phyloP scores from a whole-genome alignment of 1,140 invertebrate species.

The Lordiphosa mommai region DNA sequence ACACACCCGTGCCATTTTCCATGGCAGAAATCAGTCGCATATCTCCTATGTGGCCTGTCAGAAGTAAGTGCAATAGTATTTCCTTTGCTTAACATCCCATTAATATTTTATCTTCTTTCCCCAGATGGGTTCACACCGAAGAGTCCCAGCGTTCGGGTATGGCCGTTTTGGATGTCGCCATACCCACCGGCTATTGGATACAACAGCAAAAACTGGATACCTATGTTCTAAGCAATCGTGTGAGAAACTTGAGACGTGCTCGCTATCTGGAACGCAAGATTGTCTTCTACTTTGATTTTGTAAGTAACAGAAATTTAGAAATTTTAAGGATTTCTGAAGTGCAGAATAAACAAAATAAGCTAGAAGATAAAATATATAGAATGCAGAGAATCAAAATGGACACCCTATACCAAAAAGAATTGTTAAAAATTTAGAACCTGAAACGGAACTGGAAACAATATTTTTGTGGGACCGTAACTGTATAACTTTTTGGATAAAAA shows the following conservation, averaged over 20 bases:
- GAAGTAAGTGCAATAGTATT: constrained; percentile 81
- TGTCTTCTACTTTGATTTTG: constrained; percentile 97
- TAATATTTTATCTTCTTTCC: neutral
- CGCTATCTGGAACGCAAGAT: constrained; percentile 90
- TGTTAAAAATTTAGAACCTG: no score
- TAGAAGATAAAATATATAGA: no score
- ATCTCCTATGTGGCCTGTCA: constrained; percentile 91
- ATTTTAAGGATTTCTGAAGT: no score
- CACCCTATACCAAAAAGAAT: no score
- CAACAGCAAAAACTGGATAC: constrained; percentile 93
- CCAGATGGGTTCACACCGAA: constrained; percentile 88
- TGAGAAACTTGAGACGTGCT: constrained; percentile 91
- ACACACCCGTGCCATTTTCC: constrained; percentile 86
- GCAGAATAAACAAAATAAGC: no score
- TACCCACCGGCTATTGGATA: constrained; percentile 96
- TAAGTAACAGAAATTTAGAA: no score
- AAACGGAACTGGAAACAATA: no score
- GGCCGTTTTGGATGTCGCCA: constrained; percentile 93
- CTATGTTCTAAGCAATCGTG: constrained; percentile 88
- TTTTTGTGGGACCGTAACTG: no score
- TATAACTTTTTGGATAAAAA: no score
- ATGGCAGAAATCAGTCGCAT: constrained; percentile 96
- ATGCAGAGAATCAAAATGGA: no score
- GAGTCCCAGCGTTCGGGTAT: constrained; percentile 93
- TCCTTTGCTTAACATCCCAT: no score